Evolutionary conservation across 2,797 vertebrate species (phyloP), one percentile per base, ranked within the genome.

Genomic region (Pampus argenteus): DNA sequence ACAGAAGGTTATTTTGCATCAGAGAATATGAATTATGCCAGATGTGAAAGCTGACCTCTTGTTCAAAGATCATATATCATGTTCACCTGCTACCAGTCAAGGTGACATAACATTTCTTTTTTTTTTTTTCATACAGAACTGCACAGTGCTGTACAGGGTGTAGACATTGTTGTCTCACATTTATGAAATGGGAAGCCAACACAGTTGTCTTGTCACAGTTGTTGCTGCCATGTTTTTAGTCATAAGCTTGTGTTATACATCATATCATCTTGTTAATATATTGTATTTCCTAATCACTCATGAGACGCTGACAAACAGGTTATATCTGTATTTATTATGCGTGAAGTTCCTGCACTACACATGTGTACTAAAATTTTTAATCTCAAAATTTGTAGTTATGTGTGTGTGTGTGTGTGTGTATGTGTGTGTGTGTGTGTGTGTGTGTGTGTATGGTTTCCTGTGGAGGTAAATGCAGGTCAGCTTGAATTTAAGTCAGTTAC

Each of bases 41-140:
- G 68, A 81, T 72, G 68, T 82, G 73, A 81, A 81, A 82, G 66
- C 73, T 81, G 82, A 89, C 84, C 86, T 86, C 82, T 72, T 78
- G 44, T 78, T 71, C 67, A 86, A 85, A 86, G 83, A 81, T 75
- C 84, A 84, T 86, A 76, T 66, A 85, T 85, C 76, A 86, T 74
- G 55, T 75, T 82, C 83, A 78, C 64, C 74, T 28, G 65, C 78
- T 58, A 66, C 66, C 55, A 56, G 52, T 86, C 70, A 86, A 71
- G 74, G 62, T 81, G 79, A 79, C 49, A 71, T 63, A 82, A 69
- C 63, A 77, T 80, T 66, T 75, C 6, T 61, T 71, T 69, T 68
- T 50, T 31, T 58, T 18, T 62, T 40, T 65, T 66, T 47, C 31
- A 22, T 42, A 42, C 59, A 81, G 20, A 48, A n/a, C 18, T 36